Percentiles rank a stretch among this genome's conserved stretches.
These are phyloP conservation scores for Oncorhynchus mykiss DNA, from an alignment of 2,113 vertebrate species.

Conservation along the genomic window DNA sequence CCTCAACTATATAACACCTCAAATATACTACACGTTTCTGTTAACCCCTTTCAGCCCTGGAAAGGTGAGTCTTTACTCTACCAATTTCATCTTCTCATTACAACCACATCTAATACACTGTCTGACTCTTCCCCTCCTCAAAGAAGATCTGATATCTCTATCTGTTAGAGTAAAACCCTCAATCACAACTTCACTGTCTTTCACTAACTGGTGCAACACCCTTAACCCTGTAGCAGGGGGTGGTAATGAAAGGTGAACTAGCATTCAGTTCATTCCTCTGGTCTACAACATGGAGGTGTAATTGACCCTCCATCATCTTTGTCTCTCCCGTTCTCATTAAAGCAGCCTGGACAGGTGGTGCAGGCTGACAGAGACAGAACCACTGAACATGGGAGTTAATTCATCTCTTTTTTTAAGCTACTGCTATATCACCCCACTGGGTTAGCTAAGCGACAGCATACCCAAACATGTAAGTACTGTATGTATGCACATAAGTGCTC, in stretches of 20 bases:
- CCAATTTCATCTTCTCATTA: too few relatives aligned
- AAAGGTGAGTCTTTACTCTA: not conserved
- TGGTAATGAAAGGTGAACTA: constrained; percentile 58
- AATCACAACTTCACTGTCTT: constrained; percentile 44
- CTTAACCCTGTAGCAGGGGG: constrained; percentile 59
- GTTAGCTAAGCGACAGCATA: not conserved
- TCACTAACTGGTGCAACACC: constrained; percentile 58
- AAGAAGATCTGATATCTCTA: too few relatives aligned
- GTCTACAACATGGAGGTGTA: constrained; percentile 53
- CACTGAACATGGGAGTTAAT: constrained; percentile 31
- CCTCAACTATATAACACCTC: not conserved
- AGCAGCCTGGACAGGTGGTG: constrained; percentile 60
- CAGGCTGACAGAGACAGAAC: constrained; percentile 39
- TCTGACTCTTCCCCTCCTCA: too few relatives aligned
- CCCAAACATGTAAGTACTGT: too few relatives aligned
- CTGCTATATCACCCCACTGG: constrained; percentile 8
- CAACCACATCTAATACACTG: too few relatives aligned
- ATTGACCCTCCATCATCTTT: constrained; percentile 57
- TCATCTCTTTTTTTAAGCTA: constrained; percentile 51
- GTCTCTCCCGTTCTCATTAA: constrained; percentile 57
- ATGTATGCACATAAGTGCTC: too few relatives aligned
- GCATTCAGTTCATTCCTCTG: too few relatives aligned
- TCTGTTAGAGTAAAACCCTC: constrained; percentile 26
- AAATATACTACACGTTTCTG: not conserved
- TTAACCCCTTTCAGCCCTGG: too few relatives aligned